Base-by-base conservation (phyloP, 2,113 vertebrate species). In the Erythrolamprus reginae region DNA sequence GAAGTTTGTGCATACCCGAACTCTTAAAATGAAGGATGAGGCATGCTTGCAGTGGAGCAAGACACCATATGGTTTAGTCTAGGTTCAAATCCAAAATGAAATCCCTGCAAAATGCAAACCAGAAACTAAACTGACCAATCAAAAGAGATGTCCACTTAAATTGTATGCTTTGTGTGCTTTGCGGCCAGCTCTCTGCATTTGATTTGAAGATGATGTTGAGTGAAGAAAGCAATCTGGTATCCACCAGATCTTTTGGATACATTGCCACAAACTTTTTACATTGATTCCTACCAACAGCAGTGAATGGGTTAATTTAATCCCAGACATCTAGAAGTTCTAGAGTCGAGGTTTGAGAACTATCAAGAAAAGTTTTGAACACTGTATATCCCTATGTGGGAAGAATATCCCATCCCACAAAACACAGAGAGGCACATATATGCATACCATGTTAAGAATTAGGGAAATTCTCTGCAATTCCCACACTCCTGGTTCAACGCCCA, bases 391-490 rank as follows among this genome's bases (percentile, higher is more conserved):
- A 21, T 15, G 19, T 55, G 19, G 5, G 53, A 21, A 19, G 19
- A 19, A 23, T 55, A 55, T 23, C 5, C 19, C 48, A 13, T 7
- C 23, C 17, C 24, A 33, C 45, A 28, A 50, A 26, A 26, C n/a
- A 42, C 42, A 47, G 21, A 47, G 21, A 10, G 10, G 51, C 28
- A 24, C 21, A 17, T 38, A 19, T 33, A 19, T 38, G 38, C 15
- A 77, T 38, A 77, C 33, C 38, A 42, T 45, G 45, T 45, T 47
- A 47, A 47, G 47, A 47, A 47, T 47, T 47, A 4, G 4, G 47
- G 47, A 47, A 47, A 84, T 24, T 6, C 6, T 9, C 5, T n/a
- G 0, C 51, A 47, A n/a, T 0, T 0, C 3, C 1, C 28, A 26
- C 10, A 86, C 9, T 0, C 45, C 56, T 7, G 9, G 3, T 0